Base-by-base conservation (phyloP, 2,888 invertebrate species). In the Drosophila birchii region DNA sequence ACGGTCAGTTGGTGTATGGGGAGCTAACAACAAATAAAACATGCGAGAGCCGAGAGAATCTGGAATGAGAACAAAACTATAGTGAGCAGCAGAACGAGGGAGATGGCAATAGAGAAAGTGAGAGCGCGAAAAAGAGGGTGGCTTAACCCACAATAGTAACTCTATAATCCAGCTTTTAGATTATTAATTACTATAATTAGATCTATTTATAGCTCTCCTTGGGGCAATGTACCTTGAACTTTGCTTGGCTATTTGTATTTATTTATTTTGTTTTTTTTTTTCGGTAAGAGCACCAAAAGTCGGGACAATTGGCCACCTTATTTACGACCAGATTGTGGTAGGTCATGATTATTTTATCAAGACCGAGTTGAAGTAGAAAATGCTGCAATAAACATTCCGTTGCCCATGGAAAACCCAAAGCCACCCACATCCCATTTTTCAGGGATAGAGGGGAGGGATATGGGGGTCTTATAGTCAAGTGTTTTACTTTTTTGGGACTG, bases 271-370 rank as follows among this genome's bases (percentile, higher is more conserved):
- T 1, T 34, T 3, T 34, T 1, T 56, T 16, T 44, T 34, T 20
- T 16, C 7, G 23, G 14, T 6, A 32, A 20, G 2, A 20, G 20
- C 26, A 61, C 54, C 57, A 54, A 62, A 54, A 62, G 41, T 43
- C 11, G 20, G 39, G 45, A 64, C 54, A 54, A 64, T 44, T 45
- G 66, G 62, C 38, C 67, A 72, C 67, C 59, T 81, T 81, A 78
- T 80, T 81, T 80, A 73, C 82, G 76, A 75, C 66, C 32, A 61
- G 75, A 82, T 86, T 86, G 82, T 66, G 82, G 68, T 80, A 86
- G 86, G 86, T 86, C 86, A 88, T 81, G 86, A 84, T 80, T 80
- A 78, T 80, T 80, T 81, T 86, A 81, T 81, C 59, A 63, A 76
- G 69, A 54, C 58, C 39, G 59, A 69, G 45, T 56, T 41, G 29